A percentile compares a stretch with the other conserved stretches of the same genome.
Conservation (phyloP, 2,113 vertebrate species). For the Sebastes schlegelii region DNA sequence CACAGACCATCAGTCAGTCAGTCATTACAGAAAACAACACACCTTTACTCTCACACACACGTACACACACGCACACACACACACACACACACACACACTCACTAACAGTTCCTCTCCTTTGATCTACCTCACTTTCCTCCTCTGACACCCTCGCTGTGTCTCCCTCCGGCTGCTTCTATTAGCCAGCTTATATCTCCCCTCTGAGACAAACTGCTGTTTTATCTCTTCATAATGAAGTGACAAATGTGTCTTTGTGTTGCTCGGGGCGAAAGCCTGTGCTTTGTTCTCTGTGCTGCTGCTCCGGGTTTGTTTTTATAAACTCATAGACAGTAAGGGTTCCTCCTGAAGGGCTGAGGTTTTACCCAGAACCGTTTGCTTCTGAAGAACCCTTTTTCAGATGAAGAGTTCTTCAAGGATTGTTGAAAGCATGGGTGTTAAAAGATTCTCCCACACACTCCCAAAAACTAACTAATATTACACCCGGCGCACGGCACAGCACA, state of each 20-base stretch:
- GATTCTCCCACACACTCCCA: too few species aligned
- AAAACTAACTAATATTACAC: too few species aligned
- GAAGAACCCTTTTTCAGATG: too few species aligned
- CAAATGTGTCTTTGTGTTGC: conserved; percentile 30
- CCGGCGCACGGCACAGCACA: too few species aligned
- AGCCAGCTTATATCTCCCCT: conserved; percentile 40
- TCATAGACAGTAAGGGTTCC: neutral
- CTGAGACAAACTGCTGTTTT: conserved; percentile 53
- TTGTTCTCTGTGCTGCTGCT: conserved; percentile 16
- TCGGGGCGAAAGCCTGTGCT: conserved; percentile 19
- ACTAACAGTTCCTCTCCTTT: neutral
- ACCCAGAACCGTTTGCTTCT: too few species aligned
- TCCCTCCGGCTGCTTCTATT: conserved; percentile 46
- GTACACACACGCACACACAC: neutral
- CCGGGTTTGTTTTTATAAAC: neutral
- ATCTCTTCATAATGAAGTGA: conserved; percentile 50
- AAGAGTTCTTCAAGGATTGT: too few species aligned
- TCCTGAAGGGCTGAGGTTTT: neutral
- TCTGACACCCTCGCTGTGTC: conserved; percentile 6
- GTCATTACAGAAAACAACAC: neutral
- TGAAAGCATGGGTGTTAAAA: too few species aligned
- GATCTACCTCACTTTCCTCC: conserved; percentile 16
- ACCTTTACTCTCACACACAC: neutral
- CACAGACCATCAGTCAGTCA: conserved; percentile 15
- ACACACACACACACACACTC: neutral